Percentiles rank a stretch among this genome's conserved stretches.
phyloP scores from a whole-genome alignment of 2,797 vertebrate species.

The Pseudomugil gertrudae region DNA sequence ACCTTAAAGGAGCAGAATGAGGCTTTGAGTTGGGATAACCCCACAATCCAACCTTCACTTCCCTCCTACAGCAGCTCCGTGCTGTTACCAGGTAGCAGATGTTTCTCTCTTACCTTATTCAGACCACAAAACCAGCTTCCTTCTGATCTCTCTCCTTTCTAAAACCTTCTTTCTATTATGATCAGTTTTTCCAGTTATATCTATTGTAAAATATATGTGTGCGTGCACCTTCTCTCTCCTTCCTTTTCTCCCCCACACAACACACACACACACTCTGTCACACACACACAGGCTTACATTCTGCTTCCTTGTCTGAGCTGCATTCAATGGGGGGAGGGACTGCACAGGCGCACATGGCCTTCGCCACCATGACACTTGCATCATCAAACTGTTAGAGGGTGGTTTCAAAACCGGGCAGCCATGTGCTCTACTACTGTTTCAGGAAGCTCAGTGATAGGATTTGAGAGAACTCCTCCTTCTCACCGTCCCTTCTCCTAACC shows the following conservation, averaged over 20 bases:
- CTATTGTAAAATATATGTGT: slow-evolving; percentile 15
- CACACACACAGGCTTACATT: slow-evolving; percentile 2
- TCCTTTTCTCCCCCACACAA: slow-evolving; percentile 1
- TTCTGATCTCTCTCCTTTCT: slow-evolving; percentile 16
- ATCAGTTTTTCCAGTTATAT: slow-evolving; percentile 42
- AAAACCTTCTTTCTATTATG: slow-evolving; percentile 43
- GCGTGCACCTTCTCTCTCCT: slow-evolving; percentile 6
- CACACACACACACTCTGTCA: background rate
- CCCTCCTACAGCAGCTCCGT: background rate
- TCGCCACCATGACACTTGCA: slow-evolving; percentile 12
- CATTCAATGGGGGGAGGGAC: slow-evolving; percentile 43
- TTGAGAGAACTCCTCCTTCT: slow-evolving; percentile 41
- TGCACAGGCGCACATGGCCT: slow-evolving; percentile 56
- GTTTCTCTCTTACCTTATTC: slow-evolving; percentile 66
- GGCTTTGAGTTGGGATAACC: slow-evolving; percentile 7
- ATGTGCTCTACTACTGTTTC: slow-evolving; percentile 50
- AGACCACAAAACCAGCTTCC: slow-evolving; percentile 14
- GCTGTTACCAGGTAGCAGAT: background rate
- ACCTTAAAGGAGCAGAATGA: background rate
- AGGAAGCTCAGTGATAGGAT: slow-evolving; percentile 13
- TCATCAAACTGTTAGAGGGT: slow-evolving; percentile 25
- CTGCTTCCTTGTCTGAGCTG: slow-evolving; percentile 52
- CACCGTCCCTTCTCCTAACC: slow-evolving; percentile 31
- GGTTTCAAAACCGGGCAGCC: slow-evolving; percentile 52
- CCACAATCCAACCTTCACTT: slow-evolving; percentile 5